Percentiles rank a stretch among this genome's conserved stretches.
These are phyloP conservation scores for Aleiodes sp. DNA, from an alignment of 1,140 invertebrate genomes.

Conservation along the genomic window DNA sequence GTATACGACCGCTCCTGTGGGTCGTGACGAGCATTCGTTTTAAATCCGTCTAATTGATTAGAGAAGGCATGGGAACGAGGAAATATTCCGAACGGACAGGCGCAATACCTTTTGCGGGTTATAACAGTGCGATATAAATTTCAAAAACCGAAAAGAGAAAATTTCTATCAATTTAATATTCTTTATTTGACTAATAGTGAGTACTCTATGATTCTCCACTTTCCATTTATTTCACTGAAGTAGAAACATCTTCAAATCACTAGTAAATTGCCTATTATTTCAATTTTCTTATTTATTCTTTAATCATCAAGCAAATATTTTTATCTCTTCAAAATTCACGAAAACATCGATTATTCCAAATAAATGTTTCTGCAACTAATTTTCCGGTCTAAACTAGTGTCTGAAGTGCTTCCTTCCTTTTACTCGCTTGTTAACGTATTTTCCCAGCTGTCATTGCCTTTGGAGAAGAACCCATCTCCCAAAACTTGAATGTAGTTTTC, in stretches of 20 bases:
- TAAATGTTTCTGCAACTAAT: too few species aligned
- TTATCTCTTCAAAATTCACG: too few species aligned
- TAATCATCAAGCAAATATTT: too few species aligned
- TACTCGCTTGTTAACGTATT: not conserved
- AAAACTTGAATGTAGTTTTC: constrained; percentile 42
- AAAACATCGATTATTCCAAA: too few species aligned
- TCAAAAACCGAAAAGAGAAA: not conserved
- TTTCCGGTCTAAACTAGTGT: too few species aligned
- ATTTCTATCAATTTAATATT: not conserved
- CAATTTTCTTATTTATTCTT: not conserved
- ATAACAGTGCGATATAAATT: constrained; percentile 1
- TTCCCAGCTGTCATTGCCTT: not conserved
- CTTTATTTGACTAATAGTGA: constrained; percentile 7
- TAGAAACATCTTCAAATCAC: not conserved
- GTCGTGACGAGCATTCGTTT: constrained; percentile 35
- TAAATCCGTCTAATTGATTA: constrained; percentile 42
- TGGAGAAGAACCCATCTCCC: constrained; percentile 25
- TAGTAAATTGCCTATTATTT: not conserved
- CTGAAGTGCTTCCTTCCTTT: not conserved
- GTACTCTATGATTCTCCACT: not conserved
- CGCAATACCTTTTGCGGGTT: constrained; percentile 14
- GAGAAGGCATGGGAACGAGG: constrained; percentile 33
- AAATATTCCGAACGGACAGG: constrained; percentile 7
- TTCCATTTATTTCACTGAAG: not conserved
- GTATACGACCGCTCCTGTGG: constrained; percentile 8